Conservation (phyloP, 2,888 invertebrate species). For the Andricus quercusramuli region DNA sequence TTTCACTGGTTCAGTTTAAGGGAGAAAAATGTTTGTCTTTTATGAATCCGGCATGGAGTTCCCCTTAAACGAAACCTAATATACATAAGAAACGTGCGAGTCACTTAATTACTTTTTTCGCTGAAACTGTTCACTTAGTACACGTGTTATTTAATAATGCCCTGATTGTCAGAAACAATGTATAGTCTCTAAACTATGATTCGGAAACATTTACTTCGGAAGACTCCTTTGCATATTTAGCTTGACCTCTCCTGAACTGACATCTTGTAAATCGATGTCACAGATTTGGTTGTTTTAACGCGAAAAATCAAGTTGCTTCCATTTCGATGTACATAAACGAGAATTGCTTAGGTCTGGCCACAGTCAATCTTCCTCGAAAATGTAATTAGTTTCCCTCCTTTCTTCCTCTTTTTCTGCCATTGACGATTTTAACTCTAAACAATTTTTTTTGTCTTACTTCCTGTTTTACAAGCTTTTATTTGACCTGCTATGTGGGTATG, state of each 20-base stretch:
- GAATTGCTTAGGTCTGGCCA: not conserved
- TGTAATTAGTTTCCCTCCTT: constrained; percentile 25
- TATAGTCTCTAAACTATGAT: not conserved
- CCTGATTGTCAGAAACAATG: not conserved
- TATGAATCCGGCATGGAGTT: no score
- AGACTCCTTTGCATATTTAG: not conserved
- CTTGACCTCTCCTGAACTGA: not conserved
- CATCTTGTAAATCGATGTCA: not conserved
- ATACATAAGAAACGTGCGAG: not conserved
- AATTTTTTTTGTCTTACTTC: constrained; percentile 2
- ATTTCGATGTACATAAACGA: not conserved
- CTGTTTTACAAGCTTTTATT: not conserved
- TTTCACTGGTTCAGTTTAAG: no score
- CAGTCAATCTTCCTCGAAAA: constrained; percentile 21
- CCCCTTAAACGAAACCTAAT: not conserved
- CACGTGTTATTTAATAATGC: not conserved
- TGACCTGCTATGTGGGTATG: no score
- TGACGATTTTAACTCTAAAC: not conserved
- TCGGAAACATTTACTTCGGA: not conserved
- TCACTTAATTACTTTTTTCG: no score
- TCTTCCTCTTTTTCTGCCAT: constrained; percentile 31
- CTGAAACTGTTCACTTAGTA: no score
- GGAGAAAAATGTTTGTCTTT: no score
- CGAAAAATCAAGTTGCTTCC: not conserved
- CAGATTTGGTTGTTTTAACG: not conserved